Evolutionary conservation across 53 echinoderm and acorn worm species (phyloP), one percentile per base, ranked within the genome.

Genomic region (Holothuria scabra): DNA sequence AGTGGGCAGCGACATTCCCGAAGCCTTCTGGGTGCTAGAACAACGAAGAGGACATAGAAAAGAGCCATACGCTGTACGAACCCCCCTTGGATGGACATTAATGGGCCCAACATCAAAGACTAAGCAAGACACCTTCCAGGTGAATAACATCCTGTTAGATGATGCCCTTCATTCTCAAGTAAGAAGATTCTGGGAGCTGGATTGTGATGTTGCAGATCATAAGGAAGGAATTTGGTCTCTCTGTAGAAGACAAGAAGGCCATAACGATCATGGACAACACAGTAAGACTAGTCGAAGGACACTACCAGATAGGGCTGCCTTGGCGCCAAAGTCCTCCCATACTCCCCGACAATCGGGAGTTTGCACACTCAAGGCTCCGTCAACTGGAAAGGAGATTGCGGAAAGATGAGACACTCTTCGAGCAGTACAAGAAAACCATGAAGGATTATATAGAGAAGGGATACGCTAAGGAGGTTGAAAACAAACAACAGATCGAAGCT

Each of bases 41-140:
- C 72, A 70, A 41, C 60, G 88, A 74, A 74, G 83, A 23, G 86
- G 91, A 37, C 37, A 58, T 37, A 89, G 46, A 56, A 89, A 89
- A 67, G 89, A 89, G 58, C 89, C 86, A 5, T 92, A 92, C 38
- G 92, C 92, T 20, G 64, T 88, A 66, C 85, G 83, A 8, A 84
- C 86, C 19, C 58, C 84, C 13, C 67, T 89, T n/a, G 92, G 92
- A 34, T 92, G 92, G 89, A 92, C 92, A 22, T 64, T 89, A 7
- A 75, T 92, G 26, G 92, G 89, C 16, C 92, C 86, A 4, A 74
- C 52, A 12, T 74, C 74, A 74, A 67, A 29, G 67, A 8, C 67
- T 18, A 67, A 67, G 4, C 29, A 22, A 29, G 67, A 67, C 49
- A 71, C 71, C 72, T 83, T 68, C 59, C 44, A 33, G 19, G 86